Percentiles rank a stretch among this genome's conserved stretches.
These are phyloP conservation scores for Oreortyx pictus DNA, from an alignment of 2,797 vertebrate genomes.

Conservation along the genomic window DNA sequence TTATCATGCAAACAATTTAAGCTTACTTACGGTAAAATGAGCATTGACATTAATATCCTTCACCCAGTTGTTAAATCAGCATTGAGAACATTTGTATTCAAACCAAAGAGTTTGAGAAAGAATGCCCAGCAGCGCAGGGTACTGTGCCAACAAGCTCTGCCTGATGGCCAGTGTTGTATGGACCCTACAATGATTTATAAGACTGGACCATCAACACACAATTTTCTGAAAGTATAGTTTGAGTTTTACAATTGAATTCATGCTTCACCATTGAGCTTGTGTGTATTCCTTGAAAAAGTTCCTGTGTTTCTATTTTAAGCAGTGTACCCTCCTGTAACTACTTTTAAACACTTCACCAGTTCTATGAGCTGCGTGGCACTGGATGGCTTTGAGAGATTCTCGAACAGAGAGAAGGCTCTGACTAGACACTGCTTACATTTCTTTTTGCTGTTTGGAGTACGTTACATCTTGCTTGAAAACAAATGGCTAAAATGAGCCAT, in stretches of 20 bases:
- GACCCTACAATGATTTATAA: neutral
- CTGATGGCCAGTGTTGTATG: accelerated
- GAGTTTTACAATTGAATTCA: neutral
- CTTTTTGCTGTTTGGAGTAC: neutral
- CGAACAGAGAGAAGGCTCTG: neutral
- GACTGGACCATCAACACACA: neutral
- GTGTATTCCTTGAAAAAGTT: neutral
- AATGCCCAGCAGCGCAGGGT: neutral
- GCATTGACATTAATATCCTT: neutral
- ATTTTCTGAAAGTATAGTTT: neutral
- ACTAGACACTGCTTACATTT: neutral
- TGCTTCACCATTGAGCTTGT: neutral
- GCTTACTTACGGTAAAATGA: neutral
- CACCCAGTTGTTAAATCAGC: neutral
- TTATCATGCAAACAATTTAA: neutral
- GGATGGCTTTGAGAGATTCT: neutral
- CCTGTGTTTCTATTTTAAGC: neutral
- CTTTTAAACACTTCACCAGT: neutral
- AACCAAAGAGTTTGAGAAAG: neutral
- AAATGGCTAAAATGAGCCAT: neutral
- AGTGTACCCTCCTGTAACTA: neutral
- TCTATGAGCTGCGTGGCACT: neutral
- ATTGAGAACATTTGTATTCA: neutral
- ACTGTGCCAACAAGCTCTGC: neutral
- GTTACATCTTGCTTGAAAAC: conserved; percentile 1